Percentiles rank a stretch among this genome's conserved stretches.
phyloP scores from a whole-genome alignment of 2,797 vertebrate species.

The Trematomus bernacchii region DNA sequence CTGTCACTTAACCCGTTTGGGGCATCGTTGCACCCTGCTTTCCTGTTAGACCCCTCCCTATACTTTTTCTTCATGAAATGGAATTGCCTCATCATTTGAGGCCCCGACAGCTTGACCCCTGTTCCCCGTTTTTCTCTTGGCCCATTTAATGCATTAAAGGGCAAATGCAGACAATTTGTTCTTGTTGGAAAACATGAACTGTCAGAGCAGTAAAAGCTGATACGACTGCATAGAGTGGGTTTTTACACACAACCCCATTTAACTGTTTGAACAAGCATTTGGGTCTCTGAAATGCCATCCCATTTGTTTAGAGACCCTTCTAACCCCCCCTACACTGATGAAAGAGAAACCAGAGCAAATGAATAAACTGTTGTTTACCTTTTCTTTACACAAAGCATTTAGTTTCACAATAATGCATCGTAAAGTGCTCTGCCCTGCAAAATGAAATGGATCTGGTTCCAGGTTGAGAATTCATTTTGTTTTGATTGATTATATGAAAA shows the following conservation, averaged over 20 bases:
- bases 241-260: slow-evolving; percentile 50
- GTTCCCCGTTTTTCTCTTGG: slow-evolving; percentile 58
- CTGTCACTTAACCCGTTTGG: slow-evolving; percentile 47
- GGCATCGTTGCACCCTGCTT: slow-evolving; percentile 27
- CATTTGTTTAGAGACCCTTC: slow-evolving; percentile 62
- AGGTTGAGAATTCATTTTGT: slow-evolving; percentile 38
- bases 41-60: slow-evolving; percentile 26
- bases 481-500: slow-evolving; percentile 42
- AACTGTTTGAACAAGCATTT: slow-evolving; percentile 55
- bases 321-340: slow-evolving; percentile 46
- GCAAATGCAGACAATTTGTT: slow-evolving; percentile 67
- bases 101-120: slow-evolving; percentile 54
- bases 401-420: slow-evolving; percentile 38
- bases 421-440: slow-evolving; percentile 42
- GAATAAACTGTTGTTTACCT: slow-evolving; percentile 48
- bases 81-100: slow-evolving; percentile 68
- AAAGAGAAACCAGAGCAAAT: slow-evolving; percentile 40
- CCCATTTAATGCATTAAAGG: slow-evolving; percentile 69
- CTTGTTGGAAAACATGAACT: slow-evolving; percentile 61
- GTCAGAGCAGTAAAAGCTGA: slow-evolving; percentile 39
- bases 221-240: slow-evolving; percentile 32
- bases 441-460: slow-evolving; percentile 48
- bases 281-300: slow-evolving; percentile 46
- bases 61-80: slow-evolving; percentile 49
- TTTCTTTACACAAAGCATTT: slow-evolving; percentile 39